Evolutionary conservation across 2,888 invertebrate genomes (phyloP).

Genomic region (Brachylomia viminalis): DNA sequence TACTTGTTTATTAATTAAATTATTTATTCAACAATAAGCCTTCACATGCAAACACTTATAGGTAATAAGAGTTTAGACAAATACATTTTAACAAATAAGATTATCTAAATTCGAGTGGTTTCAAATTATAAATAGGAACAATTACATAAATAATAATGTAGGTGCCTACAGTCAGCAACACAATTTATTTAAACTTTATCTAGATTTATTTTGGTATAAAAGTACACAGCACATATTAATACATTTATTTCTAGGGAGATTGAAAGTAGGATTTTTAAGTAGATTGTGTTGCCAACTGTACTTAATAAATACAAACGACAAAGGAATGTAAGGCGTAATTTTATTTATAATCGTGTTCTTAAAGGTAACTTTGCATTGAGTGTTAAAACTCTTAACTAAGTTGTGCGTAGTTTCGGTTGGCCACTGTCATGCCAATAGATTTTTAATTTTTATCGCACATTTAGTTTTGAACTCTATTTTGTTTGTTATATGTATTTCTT

Average conservation of each 20-base stretch:
- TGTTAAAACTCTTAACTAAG: not conserved
- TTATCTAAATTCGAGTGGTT: constrained; percentile 70
- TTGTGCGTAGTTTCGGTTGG: constrained; percentile 11
- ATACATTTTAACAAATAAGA: constrained; percentile 60
- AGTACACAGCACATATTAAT: constrained; percentile 37
- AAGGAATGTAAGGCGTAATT: constrained; percentile 64
- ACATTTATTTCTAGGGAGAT: constrained; percentile 15
- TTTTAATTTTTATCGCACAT: not conserved
- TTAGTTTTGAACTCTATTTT: not conserved
- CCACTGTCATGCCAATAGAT: not conserved
- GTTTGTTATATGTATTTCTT: not conserved
- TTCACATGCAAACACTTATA: constrained; percentile 70
- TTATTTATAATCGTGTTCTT: constrained; percentile 13
- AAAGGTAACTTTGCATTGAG: not conserved
- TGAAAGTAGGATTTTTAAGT: constrained; percentile 13
- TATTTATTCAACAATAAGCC: constrained; percentile 69
- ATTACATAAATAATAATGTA: constrained; percentile 39
- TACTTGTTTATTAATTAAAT: constrained; percentile 45
- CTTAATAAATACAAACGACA: constrained; percentile 39
- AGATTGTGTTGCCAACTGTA: constrained; percentile 52
- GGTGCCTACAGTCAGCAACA: constrained; percentile 45
- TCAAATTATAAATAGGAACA: constrained; percentile 65
- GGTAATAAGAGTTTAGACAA: constrained; percentile 58
- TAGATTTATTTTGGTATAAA: constrained; percentile 50
- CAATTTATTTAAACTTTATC: constrained; percentile 1